phyloP scores from a whole-genome alignment of 2,888 invertebrate genomes.

The Tuta absoluta region DNA sequence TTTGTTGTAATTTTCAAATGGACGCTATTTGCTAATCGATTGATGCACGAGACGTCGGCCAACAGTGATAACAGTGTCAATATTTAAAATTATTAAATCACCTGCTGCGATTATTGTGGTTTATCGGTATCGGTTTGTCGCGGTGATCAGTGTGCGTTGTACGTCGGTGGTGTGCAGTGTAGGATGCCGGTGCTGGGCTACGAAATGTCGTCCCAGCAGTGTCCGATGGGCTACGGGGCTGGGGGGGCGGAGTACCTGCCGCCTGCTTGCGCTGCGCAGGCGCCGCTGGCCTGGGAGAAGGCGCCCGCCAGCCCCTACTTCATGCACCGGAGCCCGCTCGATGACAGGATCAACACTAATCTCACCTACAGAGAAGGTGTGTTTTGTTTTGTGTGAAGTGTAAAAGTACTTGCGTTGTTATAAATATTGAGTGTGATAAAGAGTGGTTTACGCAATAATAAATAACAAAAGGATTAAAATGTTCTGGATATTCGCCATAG shows the following conservation, averaged over 20 bases:
- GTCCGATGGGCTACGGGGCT: slow-evolving; percentile 57
- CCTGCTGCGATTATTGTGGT: slow-evolving; percentile 52
- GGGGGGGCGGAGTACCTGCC: slow-evolving; percentile 56
- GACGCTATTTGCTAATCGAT: slow-evolving; percentile 32
- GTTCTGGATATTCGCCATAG: neutral
- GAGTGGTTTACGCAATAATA: neutral
- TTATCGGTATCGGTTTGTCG: slow-evolving; percentile 42
- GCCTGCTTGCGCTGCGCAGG: slow-evolving; percentile 38
- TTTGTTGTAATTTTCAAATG: slow-evolving; percentile 45
- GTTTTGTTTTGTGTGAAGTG: slow-evolving; percentile 38
- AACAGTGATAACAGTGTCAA: slow-evolving; percentile 43
- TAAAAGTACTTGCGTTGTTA: too few relatives aligned
- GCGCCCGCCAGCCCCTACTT: slow-evolving; percentile 51
- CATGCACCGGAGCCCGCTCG: slow-evolving; percentile 48
- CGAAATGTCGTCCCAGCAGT: slow-evolving; percentile 67
- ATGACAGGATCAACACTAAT: slow-evolving; percentile 35
- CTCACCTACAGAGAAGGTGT: slow-evolving; percentile 52
- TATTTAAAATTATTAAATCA: slow-evolving; percentile 57
- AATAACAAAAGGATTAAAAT: neutral
- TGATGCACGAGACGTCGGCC: slow-evolving; percentile 29
- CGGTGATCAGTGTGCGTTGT: slow-evolving; percentile 47
- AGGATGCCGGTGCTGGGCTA: slow-evolving; percentile 73
- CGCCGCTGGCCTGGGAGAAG: slow-evolving; percentile 59
- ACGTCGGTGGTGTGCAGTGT: slow-evolving; percentile 45
- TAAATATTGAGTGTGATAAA: neutral